These are phyloP conservation scores for Oostethus manadensis DNA, from an alignment of 2,113 vertebrate genomes.

Conservation along the genomic window DNA sequence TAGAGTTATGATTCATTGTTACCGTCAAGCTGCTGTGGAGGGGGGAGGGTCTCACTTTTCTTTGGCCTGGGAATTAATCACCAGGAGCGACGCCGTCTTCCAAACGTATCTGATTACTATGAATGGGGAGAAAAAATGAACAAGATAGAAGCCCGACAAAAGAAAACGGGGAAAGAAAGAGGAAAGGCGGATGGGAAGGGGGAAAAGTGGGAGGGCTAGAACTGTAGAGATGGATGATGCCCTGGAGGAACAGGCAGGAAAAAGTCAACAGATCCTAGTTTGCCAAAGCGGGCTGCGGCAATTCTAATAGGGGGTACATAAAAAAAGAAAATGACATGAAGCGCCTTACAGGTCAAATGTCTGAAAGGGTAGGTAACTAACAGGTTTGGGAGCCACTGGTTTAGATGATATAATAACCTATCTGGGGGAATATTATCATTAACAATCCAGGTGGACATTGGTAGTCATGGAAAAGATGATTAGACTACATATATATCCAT, in stretches of 20 bases:
- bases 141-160: background rate
- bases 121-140: conserved; percentile 2
- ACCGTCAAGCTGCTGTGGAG: conserved; percentile 14
- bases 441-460: too few species aligned
- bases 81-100: background rate
- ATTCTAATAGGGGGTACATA: too few species aligned
- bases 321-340: too few species aligned
- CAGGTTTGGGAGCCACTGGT: too few species aligned
- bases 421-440: too few species aligned
- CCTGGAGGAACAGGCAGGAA: background rate
- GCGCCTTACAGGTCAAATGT: too few species aligned
- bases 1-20: conserved; percentile 9
- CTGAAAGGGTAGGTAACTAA: too few species aligned
- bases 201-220: background rate
- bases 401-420: too few species aligned
- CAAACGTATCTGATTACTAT: background rate
- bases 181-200: background rate
- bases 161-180: background rate
- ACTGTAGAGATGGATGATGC: background rate
- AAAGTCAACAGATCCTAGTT: background rate
- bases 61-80: conserved; percentile 17
- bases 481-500: too few species aligned
- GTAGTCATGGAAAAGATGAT: too few species aligned
- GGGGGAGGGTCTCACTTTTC: background rate
- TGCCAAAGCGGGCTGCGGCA: too few species aligned